Evolutionary conservation across 2,888 invertebrate species (phyloP).

Genomic region (Homarus gammarus): DNA sequence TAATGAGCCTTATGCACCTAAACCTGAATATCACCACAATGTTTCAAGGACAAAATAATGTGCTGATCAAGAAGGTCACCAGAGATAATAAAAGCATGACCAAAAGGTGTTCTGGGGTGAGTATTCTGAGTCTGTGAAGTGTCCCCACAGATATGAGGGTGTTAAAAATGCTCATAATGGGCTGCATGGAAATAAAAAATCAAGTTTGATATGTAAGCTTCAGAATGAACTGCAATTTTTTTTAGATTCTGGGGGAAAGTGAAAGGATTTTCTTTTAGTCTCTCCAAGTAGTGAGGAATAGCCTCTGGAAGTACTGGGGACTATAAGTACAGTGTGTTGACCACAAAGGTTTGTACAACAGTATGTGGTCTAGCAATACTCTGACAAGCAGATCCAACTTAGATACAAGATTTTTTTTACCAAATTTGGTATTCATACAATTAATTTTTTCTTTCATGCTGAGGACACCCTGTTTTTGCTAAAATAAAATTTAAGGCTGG

Average conservation of each 20-base stretch:
- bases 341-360: constrained; percentile 1
- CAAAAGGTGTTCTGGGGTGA: constrained; percentile 38
- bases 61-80: constrained; percentile 53
- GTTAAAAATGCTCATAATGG: constrained; percentile 28
- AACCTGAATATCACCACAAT: constrained; percentile 34
- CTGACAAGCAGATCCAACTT: constrained; percentile 10
- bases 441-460: constrained; percentile 49
- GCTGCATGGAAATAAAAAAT: constrained; percentile 29
- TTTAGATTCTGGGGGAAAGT: background rate
- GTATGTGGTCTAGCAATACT: constrained; percentile 11
- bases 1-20: constrained; percentile 65
- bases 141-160: constrained; percentile 23
- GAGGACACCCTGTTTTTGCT: constrained; percentile 42
- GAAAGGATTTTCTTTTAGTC: background rate
- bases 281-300: constrained; percentile 18
- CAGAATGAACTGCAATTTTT: background rate
- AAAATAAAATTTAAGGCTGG: constrained; percentile 49
- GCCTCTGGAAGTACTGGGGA: constrained; percentile 29
- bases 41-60: constrained; percentile 39
- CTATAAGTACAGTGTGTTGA: constrained; percentile 35
- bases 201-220: constrained; percentile 5
- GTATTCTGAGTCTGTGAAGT: constrained; percentile 1
- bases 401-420: background rate
- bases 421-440: background rate
- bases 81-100: constrained; percentile 44